Evolutionary conservation across 1,140 invertebrate species (phyloP), one percentile per base, ranked within the genome.

Genomic region (Tetramorium parvispinum): DNA sequence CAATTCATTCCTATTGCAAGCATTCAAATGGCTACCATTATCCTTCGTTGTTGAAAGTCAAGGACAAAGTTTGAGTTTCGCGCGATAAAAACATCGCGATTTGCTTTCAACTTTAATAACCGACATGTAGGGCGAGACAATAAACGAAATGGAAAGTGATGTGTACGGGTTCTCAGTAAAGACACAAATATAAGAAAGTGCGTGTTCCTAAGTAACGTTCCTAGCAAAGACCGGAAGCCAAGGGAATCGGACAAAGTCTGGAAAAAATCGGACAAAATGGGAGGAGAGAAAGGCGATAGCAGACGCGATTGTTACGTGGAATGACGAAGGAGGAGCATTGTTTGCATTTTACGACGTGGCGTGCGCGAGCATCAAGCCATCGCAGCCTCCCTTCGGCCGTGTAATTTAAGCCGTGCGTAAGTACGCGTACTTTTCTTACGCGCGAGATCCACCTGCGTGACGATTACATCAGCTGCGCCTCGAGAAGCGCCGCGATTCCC

Each of bases 301-400:
- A 27, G 6, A 7, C 40, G 43, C 73, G 59, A 75, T 65, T 71
- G 59, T 82, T 83, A 76, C 43, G 49, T 71, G 37, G 63, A 89
- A 77, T 73, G 65, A 78, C 51, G 71, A 65, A 73, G 59, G 76
- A 88, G 75, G 51, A 83, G 57, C 51, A 89, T 89, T 89, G 88
- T 89, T 87, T 75, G 53, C 40, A 51, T 57, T 89, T 78, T 89
- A 71, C 55, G 43, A 87, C 32, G 40, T 53, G 43, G 16, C 10
- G 61, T 21, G 66, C 24, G 21, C 18, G 77, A 46, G 27, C 68
- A 46, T 59, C 21, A 46, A 71, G 27, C 53, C 59, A 53, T 21
- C n/a, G 43, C 46, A 46, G 49, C 63, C 55, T 86, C 77, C 65
- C 59, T 43, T 18, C 40, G 13, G 46, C 75, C 61, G 63, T 86